These are phyloP conservation scores for Melozone crissalis DNA, from an alignment of 2,113 vertebrate genomes.

Conservation along the genomic window DNA sequence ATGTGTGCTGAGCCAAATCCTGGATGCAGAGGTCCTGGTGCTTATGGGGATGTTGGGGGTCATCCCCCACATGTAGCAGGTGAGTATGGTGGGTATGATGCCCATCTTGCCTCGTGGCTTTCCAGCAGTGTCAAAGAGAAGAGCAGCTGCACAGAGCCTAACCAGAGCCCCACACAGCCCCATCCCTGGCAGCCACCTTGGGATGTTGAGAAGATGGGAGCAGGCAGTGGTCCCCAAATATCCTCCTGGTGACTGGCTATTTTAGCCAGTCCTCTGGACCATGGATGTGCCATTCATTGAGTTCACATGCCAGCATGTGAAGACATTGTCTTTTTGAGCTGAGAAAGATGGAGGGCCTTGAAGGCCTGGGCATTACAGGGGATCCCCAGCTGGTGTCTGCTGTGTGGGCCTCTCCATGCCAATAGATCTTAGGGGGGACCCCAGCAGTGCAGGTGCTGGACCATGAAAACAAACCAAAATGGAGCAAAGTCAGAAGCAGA, in stretches of 20 bases:
- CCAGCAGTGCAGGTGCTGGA: background rate
- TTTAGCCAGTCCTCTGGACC: background rate
- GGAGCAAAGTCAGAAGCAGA: background rate
- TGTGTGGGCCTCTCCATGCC: background rate
- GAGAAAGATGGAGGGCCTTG: background rate
- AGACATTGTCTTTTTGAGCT: background rate
- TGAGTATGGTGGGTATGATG: too few species aligned
- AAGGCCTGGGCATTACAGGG: background rate
- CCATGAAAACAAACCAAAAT: background rate
- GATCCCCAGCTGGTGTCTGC: background rate
- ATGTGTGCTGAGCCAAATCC: background rate
- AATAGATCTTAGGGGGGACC: fast-evolving
- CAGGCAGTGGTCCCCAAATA: fast-evolving
- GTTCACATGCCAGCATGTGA: fast-evolving
- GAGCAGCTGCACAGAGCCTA: background rate
- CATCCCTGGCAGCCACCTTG: background rate
- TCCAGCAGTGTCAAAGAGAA: background rate
- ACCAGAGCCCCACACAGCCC: background rate
- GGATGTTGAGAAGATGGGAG: background rate
- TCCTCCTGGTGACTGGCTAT: background rate
- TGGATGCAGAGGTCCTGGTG: background rate
- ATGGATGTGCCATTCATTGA: fast-evolving
- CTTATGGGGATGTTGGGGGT: background rate
- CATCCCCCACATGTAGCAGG: background rate
- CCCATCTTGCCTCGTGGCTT: fast-evolving